These are phyloP conservation scores for Amphipyra berbera DNA, from an alignment of 2,888 invertebrate genomes.

Conservation along the genomic window DNA sequence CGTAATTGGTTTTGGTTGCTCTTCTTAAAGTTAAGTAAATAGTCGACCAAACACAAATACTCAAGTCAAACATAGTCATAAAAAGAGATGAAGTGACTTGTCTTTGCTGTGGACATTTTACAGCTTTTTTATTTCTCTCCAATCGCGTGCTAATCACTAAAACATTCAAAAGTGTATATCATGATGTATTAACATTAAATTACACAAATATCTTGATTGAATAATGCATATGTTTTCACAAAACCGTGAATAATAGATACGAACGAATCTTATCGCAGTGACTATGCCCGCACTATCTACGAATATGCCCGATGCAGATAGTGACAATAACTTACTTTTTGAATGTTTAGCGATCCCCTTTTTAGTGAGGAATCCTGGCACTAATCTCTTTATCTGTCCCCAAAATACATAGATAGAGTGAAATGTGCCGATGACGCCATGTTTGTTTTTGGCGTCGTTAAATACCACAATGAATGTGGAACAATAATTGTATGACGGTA, in stretches of 20 bases:
- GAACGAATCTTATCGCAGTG: constrained; percentile 38
- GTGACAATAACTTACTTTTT: constrained; percentile 37
- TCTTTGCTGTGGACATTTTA: neutral
- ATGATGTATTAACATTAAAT: constrained; percentile 17
- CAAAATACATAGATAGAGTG: constrained; percentile 43
- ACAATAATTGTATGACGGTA: constrained; percentile 39
- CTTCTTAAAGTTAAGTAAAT: too few species aligned
- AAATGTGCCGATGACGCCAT: constrained; percentile 49
- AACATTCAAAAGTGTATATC: constrained; percentile 28
- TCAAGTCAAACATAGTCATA: neutral
- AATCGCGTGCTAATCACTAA: constrained; percentile 16
- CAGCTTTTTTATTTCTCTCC: neutral
- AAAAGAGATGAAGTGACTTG: neutral
- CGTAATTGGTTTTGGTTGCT: too few species aligned
- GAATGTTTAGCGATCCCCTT: constrained; percentile 25
- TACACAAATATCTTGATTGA: constrained; percentile 29
- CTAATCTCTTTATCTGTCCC: constrained; percentile 48
- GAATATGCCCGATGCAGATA: constrained; percentile 33
- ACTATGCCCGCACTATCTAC: constrained; percentile 27
- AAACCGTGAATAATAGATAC: constrained; percentile 42
- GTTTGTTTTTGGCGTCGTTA: constrained; percentile 40
- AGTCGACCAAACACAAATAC: too few species aligned
- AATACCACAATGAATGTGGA: constrained; percentile 43
- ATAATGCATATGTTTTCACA: constrained; percentile 46
- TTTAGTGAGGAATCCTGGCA: constrained; percentile 20